Conservation (phyloP, 2,888 invertebrate genomes). For the Acleris cristana region DNA sequence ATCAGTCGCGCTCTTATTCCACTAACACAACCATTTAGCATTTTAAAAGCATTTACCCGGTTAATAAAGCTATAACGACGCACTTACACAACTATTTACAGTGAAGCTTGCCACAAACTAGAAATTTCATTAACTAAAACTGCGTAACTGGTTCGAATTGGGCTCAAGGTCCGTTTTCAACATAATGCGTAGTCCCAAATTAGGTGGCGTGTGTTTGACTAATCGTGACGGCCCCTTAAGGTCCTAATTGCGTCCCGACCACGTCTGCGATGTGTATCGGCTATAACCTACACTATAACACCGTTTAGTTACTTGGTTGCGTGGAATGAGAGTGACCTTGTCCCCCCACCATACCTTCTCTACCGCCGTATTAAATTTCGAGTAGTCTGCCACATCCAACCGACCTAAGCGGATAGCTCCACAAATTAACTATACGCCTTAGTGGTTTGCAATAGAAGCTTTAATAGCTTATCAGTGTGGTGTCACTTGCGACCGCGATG, state of each 20-base stretch:
- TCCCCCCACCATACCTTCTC: constrained; percentile 51
- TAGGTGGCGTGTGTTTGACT: constrained; percentile 66
- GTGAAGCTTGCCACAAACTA: constrained; percentile 44
- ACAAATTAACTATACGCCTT: constrained; percentile 54
- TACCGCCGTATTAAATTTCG: constrained; percentile 70
- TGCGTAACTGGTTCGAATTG: constrained; percentile 41
- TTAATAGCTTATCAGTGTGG: constrained; percentile 51
- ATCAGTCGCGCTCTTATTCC: too few species aligned
- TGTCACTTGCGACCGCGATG: constrained; percentile 50
- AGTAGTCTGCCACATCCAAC: constrained; percentile 71
- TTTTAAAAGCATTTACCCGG: too few species aligned
- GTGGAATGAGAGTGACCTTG: constrained; percentile 81
- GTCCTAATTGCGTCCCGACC: constrained; percentile 62
- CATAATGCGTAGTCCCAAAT: constrained; percentile 72
- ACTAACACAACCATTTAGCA: too few species aligned
- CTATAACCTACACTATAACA: constrained; percentile 29
- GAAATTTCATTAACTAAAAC: constrained; percentile 39
- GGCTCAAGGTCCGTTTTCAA: constrained; percentile 71
- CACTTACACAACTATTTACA: constrained; percentile 14
- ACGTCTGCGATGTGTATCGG: constrained; percentile 70
- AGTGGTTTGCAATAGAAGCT: constrained; percentile 52
- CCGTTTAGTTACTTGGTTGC: constrained; percentile 60
- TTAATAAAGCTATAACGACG: not conserved
- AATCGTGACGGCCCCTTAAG: constrained; percentile 56
- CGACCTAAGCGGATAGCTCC: constrained; percentile 69